Conservation (phyloP, 2,888 invertebrate genomes). For the Calliphora vomitoria region DNA sequence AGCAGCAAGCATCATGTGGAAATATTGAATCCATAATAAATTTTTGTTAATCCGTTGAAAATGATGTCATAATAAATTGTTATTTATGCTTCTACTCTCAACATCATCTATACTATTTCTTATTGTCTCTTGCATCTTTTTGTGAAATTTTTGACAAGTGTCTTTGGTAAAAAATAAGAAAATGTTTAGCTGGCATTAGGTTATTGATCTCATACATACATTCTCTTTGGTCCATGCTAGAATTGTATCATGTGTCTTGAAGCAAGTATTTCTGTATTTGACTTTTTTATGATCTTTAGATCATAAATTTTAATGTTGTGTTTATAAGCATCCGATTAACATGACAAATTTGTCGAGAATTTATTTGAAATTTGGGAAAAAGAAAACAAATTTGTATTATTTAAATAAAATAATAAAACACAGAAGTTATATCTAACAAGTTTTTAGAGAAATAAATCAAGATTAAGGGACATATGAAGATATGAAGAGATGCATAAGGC, state of each 20-base stretch:
- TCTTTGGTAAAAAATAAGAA: background rate
- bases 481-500: background rate
- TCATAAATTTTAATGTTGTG: conserved; percentile 70
- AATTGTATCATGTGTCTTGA: conserved; percentile 18
- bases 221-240: background rate
- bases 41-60: conserved; percentile 70
- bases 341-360: conserved; percentile 71
- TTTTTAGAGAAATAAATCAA: conserved; percentile 44
- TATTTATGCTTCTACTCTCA: conserved; percentile 64
- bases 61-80: conserved; percentile 73
- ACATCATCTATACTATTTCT: conserved; percentile 19
- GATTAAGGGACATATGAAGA: conserved; percentile 14
- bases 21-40: conserved; percentile 67
- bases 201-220: conserved; percentile 54
- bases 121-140: conserved; percentile 27
- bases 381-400: conserved; percentile 6
- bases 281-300: conserved; percentile 61
- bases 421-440: background rate
- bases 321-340: conserved; percentile 71
- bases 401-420: conserved; percentile 21
- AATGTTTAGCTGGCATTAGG: background rate
- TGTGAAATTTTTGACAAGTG: conserved; percentile 65
- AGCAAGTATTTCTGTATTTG: conserved; percentile 17
- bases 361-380: conserved; percentile 50
- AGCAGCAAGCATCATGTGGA: conserved; percentile 55